Evolutionary conservation across 2,113 vertebrate species (phyloP), one percentile per base, ranked within the genome.

Genomic region (Pygoscelis antarcticus): DNA sequence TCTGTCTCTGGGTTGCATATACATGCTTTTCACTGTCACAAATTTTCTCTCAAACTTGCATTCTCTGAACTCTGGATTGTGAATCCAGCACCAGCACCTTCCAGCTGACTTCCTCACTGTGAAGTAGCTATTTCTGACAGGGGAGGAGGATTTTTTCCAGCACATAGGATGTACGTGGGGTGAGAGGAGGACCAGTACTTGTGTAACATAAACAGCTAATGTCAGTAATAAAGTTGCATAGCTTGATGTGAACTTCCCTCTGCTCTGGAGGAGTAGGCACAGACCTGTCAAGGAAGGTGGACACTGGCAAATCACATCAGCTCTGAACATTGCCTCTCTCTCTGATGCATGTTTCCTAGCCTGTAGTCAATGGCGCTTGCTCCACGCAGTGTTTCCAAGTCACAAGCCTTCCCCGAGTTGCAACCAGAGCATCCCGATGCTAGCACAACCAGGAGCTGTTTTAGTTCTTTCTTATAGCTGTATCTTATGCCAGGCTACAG

Each of bases 51-150:
- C 55, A 70, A 54, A 89, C 81, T 91, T 70, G 49, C 17, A 9
- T 82, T 70, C 38, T 55, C 61, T 32, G 46, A 90, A 84, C 80
- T 75, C 75, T 72, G 64, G 62, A 74, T 60, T 55, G 64, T 75
- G 68, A 93, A 90, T 81, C 86, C 58, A 70, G 57, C 61, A 83
- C 11, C 52, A 70, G 82, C 78, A 77, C 82, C 90, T 96, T 94
- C 46, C 72, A 91, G 86, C 76, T 85, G 93, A 94, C 49, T 86
- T 91, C 82, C 55, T 71, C 8, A 5, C 70, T 72, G 30, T 68
- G 49, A 78, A 90, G 32, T 60, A 46, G 49, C 77, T 88, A 6
- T 81, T 94, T 90, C 94, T 95, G 86, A 84, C 46, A 40, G 68
- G 42, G 38, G 27, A 79, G 40, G 42, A 80, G 54, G 61, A 23